phyloP scores from a whole-genome alignment of 2,797 vertebrate species.

The Alectoris magna region DNA sequence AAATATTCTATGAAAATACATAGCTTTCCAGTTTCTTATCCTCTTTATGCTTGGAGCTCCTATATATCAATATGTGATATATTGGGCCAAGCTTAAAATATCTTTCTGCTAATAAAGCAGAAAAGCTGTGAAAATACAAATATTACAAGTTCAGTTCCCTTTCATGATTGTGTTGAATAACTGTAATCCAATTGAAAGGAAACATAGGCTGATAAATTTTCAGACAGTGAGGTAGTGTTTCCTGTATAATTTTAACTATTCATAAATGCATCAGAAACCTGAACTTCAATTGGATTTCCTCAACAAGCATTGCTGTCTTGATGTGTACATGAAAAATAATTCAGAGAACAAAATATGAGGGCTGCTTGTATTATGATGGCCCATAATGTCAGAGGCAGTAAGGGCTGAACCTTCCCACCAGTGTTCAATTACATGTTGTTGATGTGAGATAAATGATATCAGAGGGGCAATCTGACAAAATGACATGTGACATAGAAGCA shows the following conservation, averaged over 20 bases:
- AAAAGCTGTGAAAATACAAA: not conserved
- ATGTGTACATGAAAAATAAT: not conserved
- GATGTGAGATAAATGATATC: too few relatives aligned
- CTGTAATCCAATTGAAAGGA: not conserved
- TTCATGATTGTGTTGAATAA: not conserved
- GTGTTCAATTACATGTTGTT: too few relatives aligned
- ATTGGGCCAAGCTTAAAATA: not conserved
- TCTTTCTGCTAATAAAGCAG: not conserved
- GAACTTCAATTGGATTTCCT: not conserved
- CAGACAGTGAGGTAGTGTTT: not conserved
- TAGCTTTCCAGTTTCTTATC: not conserved
- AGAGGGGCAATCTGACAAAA: too few relatives aligned
- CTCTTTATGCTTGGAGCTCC: not conserved
- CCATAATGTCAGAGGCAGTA: too few relatives aligned
- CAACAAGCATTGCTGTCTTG: not conserved
- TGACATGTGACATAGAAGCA: too few relatives aligned
- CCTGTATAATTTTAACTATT: not conserved
- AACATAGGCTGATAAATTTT: not conserved
- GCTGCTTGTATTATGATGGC: too few relatives aligned
- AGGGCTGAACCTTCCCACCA: too few relatives aligned
- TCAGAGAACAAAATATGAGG: not conserved
- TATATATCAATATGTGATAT: not conserved
- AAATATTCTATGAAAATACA: not conserved
- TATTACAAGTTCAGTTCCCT: not conserved
- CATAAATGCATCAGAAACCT: not conserved